Evolutionary conservation across 1,140 invertebrate genomes (phyloP).

Genomic region (Pentalonia nigronervosa): DNA sequence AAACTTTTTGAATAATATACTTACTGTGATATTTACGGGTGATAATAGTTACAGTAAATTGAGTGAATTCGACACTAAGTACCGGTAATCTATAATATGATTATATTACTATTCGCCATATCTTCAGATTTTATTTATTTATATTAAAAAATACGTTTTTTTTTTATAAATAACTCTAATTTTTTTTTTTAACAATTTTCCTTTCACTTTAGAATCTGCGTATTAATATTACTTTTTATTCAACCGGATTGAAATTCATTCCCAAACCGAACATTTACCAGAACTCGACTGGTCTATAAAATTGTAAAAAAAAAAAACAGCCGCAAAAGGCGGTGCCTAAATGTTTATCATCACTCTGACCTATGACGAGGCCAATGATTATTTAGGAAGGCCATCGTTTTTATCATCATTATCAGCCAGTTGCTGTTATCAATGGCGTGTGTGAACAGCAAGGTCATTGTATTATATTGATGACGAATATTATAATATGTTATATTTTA

Average conservation of each 20-base stretch:
- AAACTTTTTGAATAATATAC: neutral
- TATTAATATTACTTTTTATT: neutral
- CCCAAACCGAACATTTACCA: neutral
- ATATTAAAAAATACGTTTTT: neutral
- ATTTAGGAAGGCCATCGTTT: neutral
- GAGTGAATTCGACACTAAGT: neutral
- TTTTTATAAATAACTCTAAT: neutral
- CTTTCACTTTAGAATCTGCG: neutral
- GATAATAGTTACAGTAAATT: neutral
- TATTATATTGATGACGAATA: neutral
- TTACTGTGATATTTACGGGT: neutral
- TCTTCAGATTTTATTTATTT: neutral
- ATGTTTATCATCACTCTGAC: neutral
- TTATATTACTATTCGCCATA: neutral
- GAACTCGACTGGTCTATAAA: neutral
- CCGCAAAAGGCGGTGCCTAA: neutral
- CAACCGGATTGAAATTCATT: neutral
- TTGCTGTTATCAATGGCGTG: neutral
- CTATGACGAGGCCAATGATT: neutral
- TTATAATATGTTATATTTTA: neutral
- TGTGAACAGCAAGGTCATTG: neutral
- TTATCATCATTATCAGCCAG: neutral
- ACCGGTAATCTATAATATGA: neutral
- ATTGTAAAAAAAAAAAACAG: neutral
- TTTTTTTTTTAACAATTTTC: neutral